These are phyloP conservation scores for Parnassius smintheus DNA, from an alignment of 2,888 invertebrate genomes.

Conservation along the genomic window DNA sequence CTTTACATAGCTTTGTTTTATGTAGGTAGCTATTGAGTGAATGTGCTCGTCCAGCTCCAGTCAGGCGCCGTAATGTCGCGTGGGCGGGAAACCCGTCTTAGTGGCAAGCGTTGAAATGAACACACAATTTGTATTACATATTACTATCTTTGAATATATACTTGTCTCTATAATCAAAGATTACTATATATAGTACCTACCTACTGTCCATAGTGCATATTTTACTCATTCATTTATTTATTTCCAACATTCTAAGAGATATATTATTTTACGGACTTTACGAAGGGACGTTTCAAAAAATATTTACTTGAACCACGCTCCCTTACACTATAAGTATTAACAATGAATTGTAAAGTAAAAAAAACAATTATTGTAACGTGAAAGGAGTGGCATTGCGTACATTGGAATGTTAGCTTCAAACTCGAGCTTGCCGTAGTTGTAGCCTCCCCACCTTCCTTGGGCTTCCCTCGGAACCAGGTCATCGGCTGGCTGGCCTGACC, in stretches of 20 bases:
- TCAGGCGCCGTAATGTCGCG: slow-evolving; percentile 76
- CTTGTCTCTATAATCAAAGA: too few relatives aligned
- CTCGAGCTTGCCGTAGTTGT: slow-evolving; percentile 13
- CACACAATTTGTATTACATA: slow-evolving; percentile 38
- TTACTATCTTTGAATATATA: too few relatives aligned
- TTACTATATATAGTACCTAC: slow-evolving; percentile 26
- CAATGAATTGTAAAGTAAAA: too few relatives aligned
- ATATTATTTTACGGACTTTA: slow-evolving; percentile 5
- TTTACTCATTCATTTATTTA: slow-evolving; percentile 26
- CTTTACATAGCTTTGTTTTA: slow-evolving; percentile 41
- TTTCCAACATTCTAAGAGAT: slow-evolving; percentile 9
- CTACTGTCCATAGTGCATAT: slow-evolving; percentile 24
- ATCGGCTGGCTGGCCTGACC: slow-evolving; percentile 64
- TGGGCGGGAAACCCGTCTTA: slow-evolving; percentile 78
- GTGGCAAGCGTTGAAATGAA: slow-evolving; percentile 54
- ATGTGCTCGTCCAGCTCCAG: slow-evolving; percentile 48
- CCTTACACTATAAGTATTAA: too few relatives aligned
- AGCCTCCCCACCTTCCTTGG: slow-evolving; percentile 51
- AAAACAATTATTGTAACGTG: slow-evolving; percentile 5
- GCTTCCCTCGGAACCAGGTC: slow-evolving; percentile 75
- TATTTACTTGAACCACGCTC: background rate
- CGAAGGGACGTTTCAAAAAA: background rate
- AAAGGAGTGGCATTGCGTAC: slow-evolving; percentile 14
- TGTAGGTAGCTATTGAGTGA: slow-evolving; percentile 57
- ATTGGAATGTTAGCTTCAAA: slow-evolving; percentile 19